phyloP scores from a whole-genome alignment of 2,113 vertebrate genomes.

The Tonatia bakeri region DNA sequence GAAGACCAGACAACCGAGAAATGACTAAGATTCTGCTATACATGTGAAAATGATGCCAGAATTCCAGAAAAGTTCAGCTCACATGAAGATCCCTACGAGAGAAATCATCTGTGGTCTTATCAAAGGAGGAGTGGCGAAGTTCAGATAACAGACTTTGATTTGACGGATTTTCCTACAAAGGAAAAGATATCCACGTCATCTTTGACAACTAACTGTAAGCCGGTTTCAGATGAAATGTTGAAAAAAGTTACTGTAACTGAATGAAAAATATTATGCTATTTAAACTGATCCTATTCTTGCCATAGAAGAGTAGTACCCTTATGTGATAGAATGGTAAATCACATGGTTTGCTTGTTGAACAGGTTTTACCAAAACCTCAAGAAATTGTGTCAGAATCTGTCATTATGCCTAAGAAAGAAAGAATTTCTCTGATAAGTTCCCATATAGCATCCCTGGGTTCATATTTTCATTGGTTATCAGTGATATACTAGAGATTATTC shows the following conservation, averaged over 20 bases:
- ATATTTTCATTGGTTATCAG: constrained; percentile 93
- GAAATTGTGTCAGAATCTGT: constrained; percentile 90
- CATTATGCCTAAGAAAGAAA: constrained; percentile 92
- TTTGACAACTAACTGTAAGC: constrained; percentile 88
- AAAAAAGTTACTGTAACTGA: constrained; percentile 89
- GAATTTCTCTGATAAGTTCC: constrained; percentile 91
- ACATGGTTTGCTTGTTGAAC: constrained; percentile 86
- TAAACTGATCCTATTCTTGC: constrained; percentile 91
- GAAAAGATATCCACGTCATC: constrained; percentile 79
- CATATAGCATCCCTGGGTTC: constrained; percentile 89
- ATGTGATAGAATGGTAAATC: constrained; percentile 93
- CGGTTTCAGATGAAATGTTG: constrained; percentile 70
- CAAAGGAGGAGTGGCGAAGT: constrained; percentile 90
- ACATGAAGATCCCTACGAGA: constrained; percentile 89
- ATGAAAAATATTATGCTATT: constrained; percentile 92
- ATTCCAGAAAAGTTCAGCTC: constrained; percentile 91
- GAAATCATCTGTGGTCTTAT: constrained; percentile 93
- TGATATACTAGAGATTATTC: constrained; percentile 92
- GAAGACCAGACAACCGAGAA: constrained; percentile 61
- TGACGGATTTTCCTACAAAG: constrained; percentile 87
- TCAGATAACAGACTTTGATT: constrained; percentile 94
- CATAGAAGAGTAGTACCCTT: constrained; percentile 91
- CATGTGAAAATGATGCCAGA: constrained; percentile 81
- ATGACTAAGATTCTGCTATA: constrained; percentile 52
- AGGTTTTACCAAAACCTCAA: constrained; percentile 85